Percentiles rank a stretch among this genome's conserved stretches.
These are phyloP conservation scores for Drosophila falleni DNA, from an alignment of 2,888 invertebrate genomes.

Conservation along the genomic window DNA sequence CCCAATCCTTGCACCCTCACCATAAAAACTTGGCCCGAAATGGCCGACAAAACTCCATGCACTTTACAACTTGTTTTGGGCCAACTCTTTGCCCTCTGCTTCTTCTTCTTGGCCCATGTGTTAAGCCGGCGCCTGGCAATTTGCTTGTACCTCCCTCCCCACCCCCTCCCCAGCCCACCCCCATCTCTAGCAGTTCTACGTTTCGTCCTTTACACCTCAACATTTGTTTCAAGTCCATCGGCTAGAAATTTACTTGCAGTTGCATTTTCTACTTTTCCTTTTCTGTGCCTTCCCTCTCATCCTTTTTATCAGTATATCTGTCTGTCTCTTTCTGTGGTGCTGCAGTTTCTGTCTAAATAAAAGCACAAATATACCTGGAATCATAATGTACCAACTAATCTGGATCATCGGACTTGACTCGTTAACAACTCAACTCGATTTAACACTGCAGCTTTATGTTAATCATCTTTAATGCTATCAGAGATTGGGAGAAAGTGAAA, in stretches of 20 bases:
- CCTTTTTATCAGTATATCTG: not conserved
- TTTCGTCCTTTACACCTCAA: conserved; percentile 7
- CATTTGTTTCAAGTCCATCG: conserved; percentile 15
- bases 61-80: conserved; percentile 57
- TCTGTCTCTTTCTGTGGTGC: not conserved
- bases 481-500: not conserved
- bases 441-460: conserved; percentile 4
- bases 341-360: conserved; percentile 20
- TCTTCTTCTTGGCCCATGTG: conserved; percentile 25
- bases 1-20: not conserved
- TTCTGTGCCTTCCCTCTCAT: not conserved
- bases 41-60: conserved; percentile 27
- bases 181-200: too few species aligned
- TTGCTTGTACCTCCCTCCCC: conserved; percentile 2
- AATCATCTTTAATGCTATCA: not conserved
- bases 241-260: conserved; percentile 6
- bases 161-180: not conserved
- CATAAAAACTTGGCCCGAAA: conserved; percentile 38
- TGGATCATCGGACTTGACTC: conserved; percentile 23
- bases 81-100: conserved; percentile 15
- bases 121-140: conserved; percentile 34
- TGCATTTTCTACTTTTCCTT: not conserved
- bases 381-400: conserved; percentile 28
- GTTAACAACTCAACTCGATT: conserved; percentile 18
- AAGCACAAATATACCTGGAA: conserved; percentile 26